A percentile compares a stretch with the other conserved stretches of the same genome.
Conservation (phyloP, 92 coral and sea anemone genomes). For the Umimayanthus kanabou region DNA sequence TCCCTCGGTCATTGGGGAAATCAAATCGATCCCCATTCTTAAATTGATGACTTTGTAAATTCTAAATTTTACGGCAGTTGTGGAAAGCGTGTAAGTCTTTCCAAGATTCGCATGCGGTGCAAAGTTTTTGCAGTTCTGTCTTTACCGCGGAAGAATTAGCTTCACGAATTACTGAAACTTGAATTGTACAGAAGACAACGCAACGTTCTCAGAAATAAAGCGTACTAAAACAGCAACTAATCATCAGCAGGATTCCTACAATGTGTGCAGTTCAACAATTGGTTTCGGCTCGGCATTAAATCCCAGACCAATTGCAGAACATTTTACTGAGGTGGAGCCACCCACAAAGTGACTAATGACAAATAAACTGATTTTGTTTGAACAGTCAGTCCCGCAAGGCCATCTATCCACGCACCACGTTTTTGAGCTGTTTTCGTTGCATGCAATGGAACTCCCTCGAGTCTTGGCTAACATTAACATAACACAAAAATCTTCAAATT, state of each 20-base stretch:
- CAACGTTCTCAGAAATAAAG: too few species aligned
- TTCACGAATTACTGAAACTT: background rate
- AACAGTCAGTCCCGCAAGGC: background rate
- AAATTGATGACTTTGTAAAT: background rate
- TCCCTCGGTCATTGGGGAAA: background rate
- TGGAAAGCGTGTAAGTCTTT: background rate
- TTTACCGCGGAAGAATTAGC: background rate
- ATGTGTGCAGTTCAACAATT: too few species aligned
- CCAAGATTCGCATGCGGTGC: background rate
- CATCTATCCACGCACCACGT: background rate
- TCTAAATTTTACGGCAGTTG: background rate
- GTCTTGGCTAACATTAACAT: background rate
- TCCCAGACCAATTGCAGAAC: too few species aligned
- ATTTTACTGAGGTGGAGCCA: too few species aligned
- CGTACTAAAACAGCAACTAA: too few species aligned
- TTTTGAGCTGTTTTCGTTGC: background rate
- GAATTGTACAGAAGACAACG: too few species aligned
- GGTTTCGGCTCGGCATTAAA: too few species aligned
- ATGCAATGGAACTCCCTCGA: too few species aligned
- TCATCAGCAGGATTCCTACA: too few species aligned
- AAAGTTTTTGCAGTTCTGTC: background rate
- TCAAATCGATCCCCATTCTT: background rate
- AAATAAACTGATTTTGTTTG: background rate
- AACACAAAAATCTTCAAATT: background rate
- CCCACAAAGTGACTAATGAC: background rate